phyloP scores from a whole-genome alignment of 2,113 vertebrate species.

The Centropristis striata region DNA sequence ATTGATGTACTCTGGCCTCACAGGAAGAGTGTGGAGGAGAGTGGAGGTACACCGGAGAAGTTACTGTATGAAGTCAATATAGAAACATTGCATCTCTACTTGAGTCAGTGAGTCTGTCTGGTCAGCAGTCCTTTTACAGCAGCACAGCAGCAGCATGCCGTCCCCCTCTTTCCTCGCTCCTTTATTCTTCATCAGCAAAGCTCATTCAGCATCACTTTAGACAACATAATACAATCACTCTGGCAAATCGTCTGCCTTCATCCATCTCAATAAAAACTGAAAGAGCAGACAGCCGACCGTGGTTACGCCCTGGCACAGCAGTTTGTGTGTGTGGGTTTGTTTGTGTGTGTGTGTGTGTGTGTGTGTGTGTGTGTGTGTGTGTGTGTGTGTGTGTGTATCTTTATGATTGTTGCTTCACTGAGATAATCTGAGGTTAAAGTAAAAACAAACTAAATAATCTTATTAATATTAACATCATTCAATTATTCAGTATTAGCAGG shows the following conservation, averaged over 20 bases:
- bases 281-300: conserved; percentile 31
- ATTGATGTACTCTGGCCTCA: conserved; percentile 32
- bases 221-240: conserved; percentile 50
- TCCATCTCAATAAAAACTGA: conserved; percentile 38
- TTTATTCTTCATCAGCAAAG: conserved; percentile 17
- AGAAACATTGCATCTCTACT: conserved; percentile 7
- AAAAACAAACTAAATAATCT: neutral
- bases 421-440: neutral
- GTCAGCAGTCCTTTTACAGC: neutral
- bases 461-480: too few species aligned
- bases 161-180: conserved; percentile 2
- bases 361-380: neutral
- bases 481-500: too few species aligned
- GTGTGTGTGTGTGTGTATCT: neutral
- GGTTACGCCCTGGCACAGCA: conserved; percentile 6
- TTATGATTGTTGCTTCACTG: neutral
- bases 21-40: conserved; percentile 29
- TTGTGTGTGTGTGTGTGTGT: neutral
- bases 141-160: neutral
- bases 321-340: conserved; percentile 5
- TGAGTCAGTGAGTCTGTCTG: neutral
- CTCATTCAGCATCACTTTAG: conserved; percentile 40
- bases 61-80: conserved; percentile 16
- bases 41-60: conserved; percentile 6
- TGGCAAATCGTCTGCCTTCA: conserved; percentile 45